Evolutionary conservation across 2,888 invertebrate genomes (phyloP).

Genomic region (Cancer borealis): DNA sequence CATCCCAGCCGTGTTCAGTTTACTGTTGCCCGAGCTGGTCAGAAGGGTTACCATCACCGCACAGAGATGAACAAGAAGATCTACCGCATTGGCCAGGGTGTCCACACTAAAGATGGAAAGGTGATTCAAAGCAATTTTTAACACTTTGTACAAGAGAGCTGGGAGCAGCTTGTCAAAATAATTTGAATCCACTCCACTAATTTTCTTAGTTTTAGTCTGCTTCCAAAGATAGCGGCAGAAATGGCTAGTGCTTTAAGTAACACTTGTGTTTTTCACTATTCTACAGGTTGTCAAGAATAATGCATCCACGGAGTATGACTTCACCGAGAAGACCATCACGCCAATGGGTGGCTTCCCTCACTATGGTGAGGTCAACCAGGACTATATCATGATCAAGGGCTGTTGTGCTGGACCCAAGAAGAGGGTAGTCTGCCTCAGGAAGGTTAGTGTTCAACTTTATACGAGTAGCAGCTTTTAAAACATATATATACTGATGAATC

Average conservation of each 20-base stretch:
- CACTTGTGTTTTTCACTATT: neutral
- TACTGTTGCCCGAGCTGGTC: constrained; percentile 99
- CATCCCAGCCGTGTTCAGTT: constrained; percentile 99
- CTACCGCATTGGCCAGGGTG: constrained; percentile 94
- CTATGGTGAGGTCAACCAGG: constrained; percentile 99
- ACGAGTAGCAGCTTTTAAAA: constrained; percentile 35
- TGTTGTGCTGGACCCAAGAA: constrained; percentile 98
- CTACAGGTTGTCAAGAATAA: constrained; percentile 93
- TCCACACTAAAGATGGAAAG: constrained; percentile 84
- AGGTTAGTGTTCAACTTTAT: constrained; percentile 83
- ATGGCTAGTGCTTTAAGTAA: neutral
- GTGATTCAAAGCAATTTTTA: constrained; percentile 79
- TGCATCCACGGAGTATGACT: constrained; percentile 97
- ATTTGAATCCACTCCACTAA: too few relatives aligned
- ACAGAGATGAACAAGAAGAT: constrained; percentile 99
- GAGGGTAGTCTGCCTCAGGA: constrained; percentile 96
- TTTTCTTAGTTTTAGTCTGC: neutral
- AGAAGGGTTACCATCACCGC: constrained; percentile 99
- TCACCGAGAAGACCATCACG: constrained; percentile 97
- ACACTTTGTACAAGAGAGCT: neutral
- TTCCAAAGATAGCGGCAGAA: neutral
- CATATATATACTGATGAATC: neutral
- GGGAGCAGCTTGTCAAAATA: too few relatives aligned
- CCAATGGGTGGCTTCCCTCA: constrained; percentile 99
- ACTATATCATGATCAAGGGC: constrained; percentile 98